These are phyloP conservation scores for Pangasius macronema DNA, from an alignment of 2,797 vertebrate genomes.

Conservation along the genomic window DNA sequence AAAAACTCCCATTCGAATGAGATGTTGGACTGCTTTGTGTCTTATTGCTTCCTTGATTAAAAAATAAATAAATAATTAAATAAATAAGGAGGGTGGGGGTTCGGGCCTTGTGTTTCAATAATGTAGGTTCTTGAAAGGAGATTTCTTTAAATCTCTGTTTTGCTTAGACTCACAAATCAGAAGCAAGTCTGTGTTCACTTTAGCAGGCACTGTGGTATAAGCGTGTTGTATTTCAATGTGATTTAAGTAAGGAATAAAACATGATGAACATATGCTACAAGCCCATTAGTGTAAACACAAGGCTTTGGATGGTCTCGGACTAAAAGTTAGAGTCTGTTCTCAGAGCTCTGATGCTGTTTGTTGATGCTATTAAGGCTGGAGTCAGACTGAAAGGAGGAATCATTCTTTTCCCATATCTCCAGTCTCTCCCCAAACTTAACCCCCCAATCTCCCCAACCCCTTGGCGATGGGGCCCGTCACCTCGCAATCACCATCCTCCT, in stretches of 20 bases:
- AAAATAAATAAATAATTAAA: too few relatives aligned
- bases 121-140: background rate
- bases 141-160: background rate
- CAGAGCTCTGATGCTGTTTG: constrained; percentile 6
- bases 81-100: too few relatives aligned
- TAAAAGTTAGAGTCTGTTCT: background rate
- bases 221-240: background rate
- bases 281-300: background rate
- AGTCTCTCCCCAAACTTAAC: background rate
- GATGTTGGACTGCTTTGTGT: background rate
- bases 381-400: background rate
- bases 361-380: constrained; percentile 7
- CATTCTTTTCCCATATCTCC: constrained; percentile 4
- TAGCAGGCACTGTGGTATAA: background rate
- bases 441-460: background rate
- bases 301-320: background rate
- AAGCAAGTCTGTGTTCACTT: background rate
- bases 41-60: background rate
- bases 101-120: background rate
- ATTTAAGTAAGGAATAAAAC: background rate
- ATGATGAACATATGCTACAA: too few relatives aligned
- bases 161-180: background rate
- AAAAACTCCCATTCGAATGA: background rate
- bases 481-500: constrained; percentile 44
- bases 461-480: background rate